These are phyloP conservation scores for Mylabris sibirica DNA, from an alignment of 2,888 invertebrate genomes.

Conservation along the genomic window DNA sequence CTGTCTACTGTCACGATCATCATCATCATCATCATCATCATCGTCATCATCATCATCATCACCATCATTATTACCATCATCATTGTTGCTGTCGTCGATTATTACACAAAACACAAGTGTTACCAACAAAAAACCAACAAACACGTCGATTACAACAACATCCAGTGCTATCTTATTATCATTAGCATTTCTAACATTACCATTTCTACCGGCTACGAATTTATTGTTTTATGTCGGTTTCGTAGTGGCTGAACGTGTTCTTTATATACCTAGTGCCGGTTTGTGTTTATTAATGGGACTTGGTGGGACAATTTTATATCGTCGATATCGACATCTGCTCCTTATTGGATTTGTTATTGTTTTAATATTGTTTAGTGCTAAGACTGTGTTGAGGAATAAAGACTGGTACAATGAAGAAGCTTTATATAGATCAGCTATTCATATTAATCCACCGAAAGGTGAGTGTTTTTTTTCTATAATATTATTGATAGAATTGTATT, in stretches of 20 bases:
- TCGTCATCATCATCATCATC: neutral
- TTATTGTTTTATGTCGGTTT: constrained; percentile 98
- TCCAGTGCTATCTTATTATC: constrained; percentile 61
- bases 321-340: constrained; percentile 54
- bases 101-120: neutral
- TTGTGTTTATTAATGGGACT: constrained; percentile 88
- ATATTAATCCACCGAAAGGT: constrained; percentile 98
- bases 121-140: constrained; percentile 4
- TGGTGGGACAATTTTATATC: constrained; percentile 70
- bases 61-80: neutral
- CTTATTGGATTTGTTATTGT: constrained; percentile 65
- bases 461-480: constrained; percentile 46
- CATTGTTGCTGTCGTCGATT: neutral
- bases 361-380: constrained; percentile 74
- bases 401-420: constrained; percentile 96
- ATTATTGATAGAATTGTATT: neutral
- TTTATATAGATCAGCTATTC: constrained; percentile 88
- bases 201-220: constrained; percentile 96
- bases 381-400: constrained; percentile 82
- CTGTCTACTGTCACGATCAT: constrained; percentile 54
- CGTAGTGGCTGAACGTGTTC: constrained; percentile 94
- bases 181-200: constrained; percentile 82
- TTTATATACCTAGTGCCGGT: constrained; percentile 96
- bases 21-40: neutral
- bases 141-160: constrained; percentile 30